These are phyloP conservation scores for Hypotaenidia philippensis DNA, from an alignment of 2,797 vertebrate genomes.

Conservation along the genomic window DNA sequence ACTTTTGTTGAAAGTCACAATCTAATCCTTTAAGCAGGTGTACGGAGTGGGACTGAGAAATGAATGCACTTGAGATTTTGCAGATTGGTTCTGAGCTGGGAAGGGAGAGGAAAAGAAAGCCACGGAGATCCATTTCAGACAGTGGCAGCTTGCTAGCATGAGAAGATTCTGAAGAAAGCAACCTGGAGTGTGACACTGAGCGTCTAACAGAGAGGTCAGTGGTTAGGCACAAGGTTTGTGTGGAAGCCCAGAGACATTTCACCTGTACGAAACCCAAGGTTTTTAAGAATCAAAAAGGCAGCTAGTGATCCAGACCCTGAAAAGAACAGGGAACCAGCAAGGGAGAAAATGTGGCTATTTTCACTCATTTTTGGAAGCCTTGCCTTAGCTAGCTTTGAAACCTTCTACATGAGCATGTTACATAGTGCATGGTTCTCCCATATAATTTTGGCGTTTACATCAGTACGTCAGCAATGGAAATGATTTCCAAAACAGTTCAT, in stretches of 20 bases:
- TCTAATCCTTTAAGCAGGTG: neutral
- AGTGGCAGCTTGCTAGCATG: neutral
- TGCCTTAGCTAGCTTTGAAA: neutral
- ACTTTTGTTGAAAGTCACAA: neutral
- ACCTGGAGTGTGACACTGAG: neutral
- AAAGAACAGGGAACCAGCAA: neutral
- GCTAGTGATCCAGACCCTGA: neutral
- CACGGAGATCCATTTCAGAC: neutral
- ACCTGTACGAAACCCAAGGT: neutral
- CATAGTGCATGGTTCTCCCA: neutral
- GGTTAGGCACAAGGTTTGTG: neutral
- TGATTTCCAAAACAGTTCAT: neutral
- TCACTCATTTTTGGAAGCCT: neutral
- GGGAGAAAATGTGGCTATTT: neutral
- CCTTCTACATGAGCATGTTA: neutral
- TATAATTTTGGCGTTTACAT: slow-evolving; percentile 13
- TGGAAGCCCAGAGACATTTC: neutral
- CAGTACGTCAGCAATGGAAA: neutral
- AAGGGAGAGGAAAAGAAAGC: neutral
- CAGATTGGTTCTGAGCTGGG: neutral
- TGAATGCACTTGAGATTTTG: neutral
- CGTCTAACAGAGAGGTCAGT: neutral
- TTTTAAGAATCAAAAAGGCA: neutral
- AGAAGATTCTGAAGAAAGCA: neutral
- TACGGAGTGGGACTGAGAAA: neutral